Evolutionary conservation across 2,797 vertebrate genomes (phyloP).

Genomic region (Esox lucius): DNA sequence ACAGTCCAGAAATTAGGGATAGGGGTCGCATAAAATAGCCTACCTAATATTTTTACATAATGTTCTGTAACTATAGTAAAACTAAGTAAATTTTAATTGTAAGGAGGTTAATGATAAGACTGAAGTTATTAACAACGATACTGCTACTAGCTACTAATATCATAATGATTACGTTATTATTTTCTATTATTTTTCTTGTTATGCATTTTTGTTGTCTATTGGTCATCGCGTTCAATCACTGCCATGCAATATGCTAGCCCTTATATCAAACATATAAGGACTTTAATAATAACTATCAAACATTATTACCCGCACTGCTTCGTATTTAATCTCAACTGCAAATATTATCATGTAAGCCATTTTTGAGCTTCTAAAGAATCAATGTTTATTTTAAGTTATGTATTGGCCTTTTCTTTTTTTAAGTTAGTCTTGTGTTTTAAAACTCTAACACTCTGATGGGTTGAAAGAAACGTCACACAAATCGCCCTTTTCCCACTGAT

Average conservation of each 20-base stretch:
- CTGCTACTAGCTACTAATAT: too few species aligned
- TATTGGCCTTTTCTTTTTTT: neutral
- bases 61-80: neutral
- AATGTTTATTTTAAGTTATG: neutral
- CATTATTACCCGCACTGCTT: neutral
- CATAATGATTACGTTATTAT: too few species aligned
- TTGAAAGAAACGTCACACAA: neutral
- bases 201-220: neutral
- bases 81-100: too few species aligned
- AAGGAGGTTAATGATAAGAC: too few species aligned
- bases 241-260: neutral
- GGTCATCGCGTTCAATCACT: neutral
- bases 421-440: neutral
- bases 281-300: neutral
- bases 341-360: neutral
- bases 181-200: too few species aligned
- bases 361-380: neutral
- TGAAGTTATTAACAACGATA: too few species aligned
- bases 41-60: neutral
- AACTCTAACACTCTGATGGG: neutral
- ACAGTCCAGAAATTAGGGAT: neutral
- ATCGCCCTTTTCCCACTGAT: neutral
- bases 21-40: neutral
- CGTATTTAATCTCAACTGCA: neutral
- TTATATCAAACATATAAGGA: neutral